A percentile compares a stretch with the other conserved stretches of the same genome.
Evolutionary conservation across 2,888 invertebrate genomes (phyloP).

Genomic region (Amphimallon solstitiale): DNA sequence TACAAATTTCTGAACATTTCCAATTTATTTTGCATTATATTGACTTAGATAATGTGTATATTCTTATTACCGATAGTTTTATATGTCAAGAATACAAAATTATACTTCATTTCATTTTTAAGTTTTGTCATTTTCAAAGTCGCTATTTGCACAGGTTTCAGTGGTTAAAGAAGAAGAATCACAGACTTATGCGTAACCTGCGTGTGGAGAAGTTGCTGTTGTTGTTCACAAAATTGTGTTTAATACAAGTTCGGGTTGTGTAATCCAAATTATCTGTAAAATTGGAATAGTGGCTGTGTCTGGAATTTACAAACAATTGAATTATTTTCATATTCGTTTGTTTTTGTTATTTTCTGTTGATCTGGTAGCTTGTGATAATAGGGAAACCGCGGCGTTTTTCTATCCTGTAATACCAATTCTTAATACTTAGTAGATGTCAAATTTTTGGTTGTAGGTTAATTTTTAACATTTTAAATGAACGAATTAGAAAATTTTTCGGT

Average conservation of each 20-base stretch:
- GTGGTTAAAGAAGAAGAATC: constrained; percentile 39
- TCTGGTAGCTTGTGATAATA: constrained; percentile 34
- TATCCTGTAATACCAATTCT: constrained; percentile 25
- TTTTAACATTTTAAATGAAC: constrained; percentile 45
- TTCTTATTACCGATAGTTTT: no score
- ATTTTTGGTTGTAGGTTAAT: constrained; percentile 33
- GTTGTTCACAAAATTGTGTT: constrained; percentile 34
- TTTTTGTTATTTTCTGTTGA: constrained; percentile 23
- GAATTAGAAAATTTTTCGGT: constrained; percentile 41
- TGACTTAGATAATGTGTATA: no score
- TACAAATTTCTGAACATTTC: constrained; percentile 2
- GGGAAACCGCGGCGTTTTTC: constrained; percentile 37
- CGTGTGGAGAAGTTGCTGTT: constrained; percentile 20
- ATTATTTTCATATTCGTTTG: constrained; percentile 20
- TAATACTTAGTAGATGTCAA: constrained; percentile 32
- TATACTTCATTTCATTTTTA: not conserved
- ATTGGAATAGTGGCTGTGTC: constrained; percentile 29
- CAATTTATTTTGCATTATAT: not conserved
- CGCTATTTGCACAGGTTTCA: constrained; percentile 22
- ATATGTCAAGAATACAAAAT: no score
- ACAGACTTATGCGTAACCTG: constrained; percentile 37
- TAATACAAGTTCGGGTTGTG: constrained; percentile 14
- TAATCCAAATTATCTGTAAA: constrained; percentile 27
- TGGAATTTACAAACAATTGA: constrained; percentile 27
- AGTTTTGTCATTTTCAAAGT: constrained; percentile 7